These are phyloP conservation scores for Platyscapa corneri DNA, from an alignment of 1,140 invertebrate species.

Conservation along the genomic window DNA sequence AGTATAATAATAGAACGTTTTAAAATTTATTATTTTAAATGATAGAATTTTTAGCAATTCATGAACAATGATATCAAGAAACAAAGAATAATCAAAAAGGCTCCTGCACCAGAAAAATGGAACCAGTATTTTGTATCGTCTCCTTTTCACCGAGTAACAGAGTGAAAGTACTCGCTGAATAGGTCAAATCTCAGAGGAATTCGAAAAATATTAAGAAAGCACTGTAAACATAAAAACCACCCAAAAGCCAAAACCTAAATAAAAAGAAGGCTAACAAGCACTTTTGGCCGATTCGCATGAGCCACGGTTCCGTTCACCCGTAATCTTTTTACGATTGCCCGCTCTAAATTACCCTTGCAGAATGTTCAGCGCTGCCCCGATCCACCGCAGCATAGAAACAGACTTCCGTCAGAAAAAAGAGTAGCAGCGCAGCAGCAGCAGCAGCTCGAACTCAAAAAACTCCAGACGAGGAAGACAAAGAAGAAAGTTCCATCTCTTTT, in stretches of 20 bases:
- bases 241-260: background rate
- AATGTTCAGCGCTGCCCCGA: background rate
- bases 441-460: background rate
- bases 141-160: background rate
- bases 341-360: conserved; percentile 32
- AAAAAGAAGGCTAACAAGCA: conserved; percentile 7
- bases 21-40: too few species aligned
- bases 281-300: conserved; percentile 29
- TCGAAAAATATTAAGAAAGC: conserved; percentile 2
- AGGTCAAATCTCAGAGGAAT: background rate
- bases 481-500: conserved; percentile 28
- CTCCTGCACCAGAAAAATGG: background rate
- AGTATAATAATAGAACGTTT: too few species aligned
- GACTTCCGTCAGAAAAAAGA: conserved; percentile 28
- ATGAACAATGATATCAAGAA: too few species aligned
- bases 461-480: background rate
- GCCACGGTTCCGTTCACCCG: background rate
- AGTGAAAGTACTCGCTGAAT: background rate
- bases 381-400: conserved; percentile 4
- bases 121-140: background rate
- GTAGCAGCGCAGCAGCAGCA: background rate
- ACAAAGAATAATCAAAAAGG: background rate
- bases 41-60: too few species aligned
- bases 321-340: conserved; percentile 40
- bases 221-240: background rate